Percentiles rank a stretch among this genome's conserved stretches.
phyloP scores from a whole-genome alignment of 2,113 vertebrate genomes.

The Cyphomyrus discorhynchus region DNA sequence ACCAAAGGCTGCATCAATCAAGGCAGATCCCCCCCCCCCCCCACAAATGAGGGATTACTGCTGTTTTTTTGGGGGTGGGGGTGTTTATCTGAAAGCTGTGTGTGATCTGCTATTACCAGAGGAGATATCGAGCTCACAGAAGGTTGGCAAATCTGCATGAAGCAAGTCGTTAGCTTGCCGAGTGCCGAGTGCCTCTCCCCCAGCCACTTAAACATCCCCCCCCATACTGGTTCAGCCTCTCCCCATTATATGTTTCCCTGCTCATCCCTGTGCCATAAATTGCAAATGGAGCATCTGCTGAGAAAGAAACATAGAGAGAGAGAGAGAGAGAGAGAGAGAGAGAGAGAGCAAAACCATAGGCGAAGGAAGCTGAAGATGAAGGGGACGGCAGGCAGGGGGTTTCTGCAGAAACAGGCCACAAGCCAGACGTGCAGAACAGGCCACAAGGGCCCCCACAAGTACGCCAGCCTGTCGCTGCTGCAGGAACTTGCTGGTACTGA shows the following conservation, averaged over 20 bases:
- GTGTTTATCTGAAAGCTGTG: background rate
- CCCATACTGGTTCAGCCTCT: background rate
- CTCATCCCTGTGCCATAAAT: background rate
- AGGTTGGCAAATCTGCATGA: background rate
- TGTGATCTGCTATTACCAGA: background rate
- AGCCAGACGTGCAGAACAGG: background rate
- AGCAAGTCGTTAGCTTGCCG: background rate
- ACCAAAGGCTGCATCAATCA: background rate
- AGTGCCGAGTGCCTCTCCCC: background rate
- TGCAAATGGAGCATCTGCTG: background rate
- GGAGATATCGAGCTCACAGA: background rate
- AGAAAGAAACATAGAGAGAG: background rate
- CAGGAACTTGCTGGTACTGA: background rate
- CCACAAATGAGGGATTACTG: background rate
- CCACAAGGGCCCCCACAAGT: background rate
- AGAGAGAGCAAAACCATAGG: background rate
- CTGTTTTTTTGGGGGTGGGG: background rate
- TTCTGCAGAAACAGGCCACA: no score
- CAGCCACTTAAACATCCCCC: background rate
- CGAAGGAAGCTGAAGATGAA: background rate
- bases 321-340: background rate
- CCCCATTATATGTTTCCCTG: background rate
- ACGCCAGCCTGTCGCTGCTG: background rate
- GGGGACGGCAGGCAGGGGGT: background rate
- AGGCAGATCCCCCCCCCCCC: background rate